Base-by-base conservation (phyloP, 2,888 invertebrate species). In the Lypha dubia region DNA sequence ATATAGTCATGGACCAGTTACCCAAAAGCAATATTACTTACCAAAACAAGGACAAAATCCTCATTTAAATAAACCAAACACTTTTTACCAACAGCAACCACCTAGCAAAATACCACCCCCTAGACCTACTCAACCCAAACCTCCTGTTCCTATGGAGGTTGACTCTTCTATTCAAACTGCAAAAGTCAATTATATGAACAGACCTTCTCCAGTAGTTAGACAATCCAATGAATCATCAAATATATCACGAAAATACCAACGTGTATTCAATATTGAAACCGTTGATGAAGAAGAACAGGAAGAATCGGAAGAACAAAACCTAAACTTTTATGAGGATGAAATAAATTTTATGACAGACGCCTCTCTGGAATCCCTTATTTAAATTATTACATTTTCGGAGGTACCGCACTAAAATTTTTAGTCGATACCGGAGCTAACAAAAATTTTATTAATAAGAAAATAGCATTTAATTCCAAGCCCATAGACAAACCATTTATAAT, bases 221-320 rank as follows among this genome's bases (percentile, higher is more conserved):
- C 60, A 60, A 60, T 60, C 60, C 60, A 60, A 60, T 60, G 60
- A 60, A 60, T 60, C 60, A 62, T 58, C 58, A 58, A 32, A 58
- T 32, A 58, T 58, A 28, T 32, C 58, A 15, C 22, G 58, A 58
- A 58, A 58, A 32, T 32, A 58, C 22, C 58, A 58, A 24, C 53
- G 53, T 53, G 13, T 53, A 0, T 53, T 24, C n/a, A 51, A 51
- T 32, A 7, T 32, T 32, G 32, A 32, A 32, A 32, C 32, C 7
- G 15, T 35, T 35, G 60, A 63, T n/a, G 63, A 63, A 6, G 24
- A 41, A 8, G 22, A 41, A 38, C 13, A 8, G 8, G 17, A 58
- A 35, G 35, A 60, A n/a, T n/a, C n/a, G 20, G 35, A 60, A 20
- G 38, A 60, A 35, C n/a, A 32, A 7, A 32, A 32, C 32, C 32